Percentiles rank a stretch among this genome's conserved stretches.
Conservation (phyloP, 2,113 vertebrate genomes). For the Zosterops lateralis region DNA sequence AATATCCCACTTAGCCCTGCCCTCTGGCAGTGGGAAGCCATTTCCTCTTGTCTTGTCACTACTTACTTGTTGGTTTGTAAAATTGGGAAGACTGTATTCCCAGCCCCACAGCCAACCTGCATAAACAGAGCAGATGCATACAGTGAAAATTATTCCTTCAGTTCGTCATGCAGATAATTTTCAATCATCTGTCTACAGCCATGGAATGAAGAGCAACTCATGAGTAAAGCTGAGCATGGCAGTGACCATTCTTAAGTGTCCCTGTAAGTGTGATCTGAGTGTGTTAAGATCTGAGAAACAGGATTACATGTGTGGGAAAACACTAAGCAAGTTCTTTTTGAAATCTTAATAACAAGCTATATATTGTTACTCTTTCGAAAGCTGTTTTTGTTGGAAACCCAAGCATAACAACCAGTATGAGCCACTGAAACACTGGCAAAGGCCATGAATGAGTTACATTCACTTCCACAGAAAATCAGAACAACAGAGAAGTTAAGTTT, state of each 20-base stretch:
- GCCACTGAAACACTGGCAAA: not conserved
- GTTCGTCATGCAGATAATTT: not conserved
- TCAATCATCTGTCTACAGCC: not conserved
- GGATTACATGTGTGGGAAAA: not conserved
- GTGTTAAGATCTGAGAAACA: not conserved
- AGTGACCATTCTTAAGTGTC: not conserved
- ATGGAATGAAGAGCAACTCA: not conserved
- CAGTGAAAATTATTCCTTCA: not conserved
- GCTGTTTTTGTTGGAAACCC: slow-evolving; percentile 8
- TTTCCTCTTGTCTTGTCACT: not conserved
- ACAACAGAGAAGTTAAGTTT: not conserved
- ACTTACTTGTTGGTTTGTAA: slow-evolving; percentile 97
- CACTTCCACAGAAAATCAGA: not conserved
- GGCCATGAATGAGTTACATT: not conserved
- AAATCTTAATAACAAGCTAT: not conserved
- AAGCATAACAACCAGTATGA: not conserved
- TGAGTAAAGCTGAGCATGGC: not conserved
- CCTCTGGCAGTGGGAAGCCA: not conserved
- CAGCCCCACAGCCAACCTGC: slow-evolving; percentile 97
- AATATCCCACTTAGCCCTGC: not conserved
- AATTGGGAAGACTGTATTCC: slow-evolving; percentile 97
- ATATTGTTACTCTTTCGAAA: not conserved
- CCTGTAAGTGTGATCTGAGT: not conserved
- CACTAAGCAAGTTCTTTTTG: not conserved
- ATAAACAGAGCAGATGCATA: not conserved